These are phyloP conservation scores for Chinchilla lanigera DNA, from an alignment of 2,113 vertebrate species.

Conservation along the genomic window DNA sequence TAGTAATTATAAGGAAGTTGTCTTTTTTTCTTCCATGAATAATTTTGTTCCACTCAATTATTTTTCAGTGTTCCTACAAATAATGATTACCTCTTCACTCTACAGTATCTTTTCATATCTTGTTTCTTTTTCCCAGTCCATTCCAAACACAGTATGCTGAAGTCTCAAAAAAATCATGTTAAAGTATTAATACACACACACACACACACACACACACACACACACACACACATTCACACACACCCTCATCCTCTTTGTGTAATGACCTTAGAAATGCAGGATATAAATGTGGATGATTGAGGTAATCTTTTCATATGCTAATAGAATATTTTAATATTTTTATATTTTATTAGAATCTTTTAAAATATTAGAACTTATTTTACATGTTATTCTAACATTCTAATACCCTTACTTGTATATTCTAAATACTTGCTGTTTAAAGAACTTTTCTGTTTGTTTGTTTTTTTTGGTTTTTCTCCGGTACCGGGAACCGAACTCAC, in stretches of 20 bases:
- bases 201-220: background rate
- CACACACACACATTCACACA: background rate
- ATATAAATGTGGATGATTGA: background rate
- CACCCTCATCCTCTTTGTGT: background rate
- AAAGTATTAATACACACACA: background rate
- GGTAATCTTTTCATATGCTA: background rate
- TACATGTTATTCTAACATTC: background rate
- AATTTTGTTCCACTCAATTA: background rate
- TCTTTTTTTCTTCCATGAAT: slow-evolving; percentile 17
- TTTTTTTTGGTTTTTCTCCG: too few relatives aligned
- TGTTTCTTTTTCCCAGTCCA: background rate
- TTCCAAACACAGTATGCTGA: background rate
- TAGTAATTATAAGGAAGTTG: slow-evolving; percentile 24
- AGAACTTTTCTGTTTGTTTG: slow-evolving; percentile 20
- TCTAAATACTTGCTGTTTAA: background rate
- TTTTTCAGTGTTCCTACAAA: slow-evolving; percentile 13
- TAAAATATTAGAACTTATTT: background rate
- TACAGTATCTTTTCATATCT: background rate
- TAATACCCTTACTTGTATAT: background rate
- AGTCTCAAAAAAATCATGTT: slow-evolving; percentile 37
- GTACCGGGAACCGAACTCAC: too few relatives aligned
- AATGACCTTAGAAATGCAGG: slow-evolving; percentile 22
- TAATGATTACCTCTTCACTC: background rate
- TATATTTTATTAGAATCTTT: background rate
- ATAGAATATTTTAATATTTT: background rate